Evolutionary conservation across 2,888 invertebrate genomes (phyloP).

Genomic region (Aricia artaxerxes): DNA sequence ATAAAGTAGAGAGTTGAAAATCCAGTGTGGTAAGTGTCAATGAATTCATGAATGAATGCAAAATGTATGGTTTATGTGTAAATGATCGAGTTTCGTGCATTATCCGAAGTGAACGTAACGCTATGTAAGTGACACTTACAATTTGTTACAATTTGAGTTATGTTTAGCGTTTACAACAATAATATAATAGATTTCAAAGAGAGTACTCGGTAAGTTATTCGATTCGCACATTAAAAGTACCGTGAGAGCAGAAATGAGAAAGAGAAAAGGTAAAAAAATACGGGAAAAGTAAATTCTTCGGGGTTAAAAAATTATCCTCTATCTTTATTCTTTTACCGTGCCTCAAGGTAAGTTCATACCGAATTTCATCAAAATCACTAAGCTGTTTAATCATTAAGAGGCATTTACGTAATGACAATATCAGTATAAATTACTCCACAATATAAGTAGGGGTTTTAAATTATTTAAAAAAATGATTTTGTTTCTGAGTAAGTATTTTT

Average conservation of each 20-base stretch:
- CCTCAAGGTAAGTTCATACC: not conserved
- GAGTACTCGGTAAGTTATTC: not conserved
- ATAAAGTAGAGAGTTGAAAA: not conserved
- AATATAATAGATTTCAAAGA: constrained; percentile 1
- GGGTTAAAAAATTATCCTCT: not conserved
- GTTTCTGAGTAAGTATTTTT: too few species aligned
- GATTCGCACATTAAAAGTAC: not conserved
- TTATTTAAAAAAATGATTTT: too few species aligned
- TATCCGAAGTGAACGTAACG: constrained; percentile 8
- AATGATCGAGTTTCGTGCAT: constrained; percentile 37
- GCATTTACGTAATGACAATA: too few species aligned
- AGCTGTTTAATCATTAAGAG: too few species aligned
- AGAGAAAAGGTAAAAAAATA: not conserved
- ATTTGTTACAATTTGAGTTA: constrained; percentile 17
- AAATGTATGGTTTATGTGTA: constrained; percentile 32
- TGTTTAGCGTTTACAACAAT: not conserved
- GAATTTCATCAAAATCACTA: not conserved
- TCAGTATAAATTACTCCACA: too few species aligned
- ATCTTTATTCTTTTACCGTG: not conserved
- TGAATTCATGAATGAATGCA: not conserved
- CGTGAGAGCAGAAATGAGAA: not conserved
- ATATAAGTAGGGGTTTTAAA: too few species aligned
- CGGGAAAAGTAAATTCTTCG: not conserved
- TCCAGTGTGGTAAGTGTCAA: not conserved
- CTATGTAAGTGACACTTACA: not conserved